Base-by-base conservation (phyloP, 1,140 invertebrate species). In the Acromyrmex heyeri region DNA sequence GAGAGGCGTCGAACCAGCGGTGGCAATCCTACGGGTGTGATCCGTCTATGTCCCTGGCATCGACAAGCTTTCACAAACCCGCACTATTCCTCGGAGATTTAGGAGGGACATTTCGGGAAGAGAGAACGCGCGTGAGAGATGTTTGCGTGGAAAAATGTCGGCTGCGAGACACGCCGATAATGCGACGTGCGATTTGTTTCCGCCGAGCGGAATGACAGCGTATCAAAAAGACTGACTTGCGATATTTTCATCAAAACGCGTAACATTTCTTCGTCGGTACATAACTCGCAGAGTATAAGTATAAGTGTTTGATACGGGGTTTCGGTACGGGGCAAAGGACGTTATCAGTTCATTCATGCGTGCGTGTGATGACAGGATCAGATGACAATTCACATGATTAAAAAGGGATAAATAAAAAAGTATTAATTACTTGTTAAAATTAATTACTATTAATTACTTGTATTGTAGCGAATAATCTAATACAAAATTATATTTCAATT, bases 1-100 rank as follows among this genome's bases (percentile, higher is more conserved):
- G 86, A 85, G 86, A 65, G 86, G 81, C 82, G 50, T 78, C 67
- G 88, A 89, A 55, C 79, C 65, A 82, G 57, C 73, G 67, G 67
- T 85, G 64, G 57, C 70, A 87, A 88, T 90, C 81, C 70, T 86
- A 65, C 27, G 62, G 88, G 86, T 90, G 88, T 83, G 87, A 90
- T 90, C 81, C 82, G 88, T 90, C 88, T 86, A 72, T 59, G 89
- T 90, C 86, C 48, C 72, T 75, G n/a, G 64, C 81, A 86, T 90
- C 79, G 88, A 90, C 86, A 90, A 73, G 88, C 86, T 88, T 86
- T 86, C 86, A 90, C 50, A 83, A 75, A 83, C 67, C 82, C 16
- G 81, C 69, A 53, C 81, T 76, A 67, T 62, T 87, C 79, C 88
- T 85, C 55, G 59, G 79, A 85, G 86, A 89, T 81, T 90, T 90